Conservation (phyloP, 2,888 invertebrate species). For the Bellardia bayeri region DNA sequence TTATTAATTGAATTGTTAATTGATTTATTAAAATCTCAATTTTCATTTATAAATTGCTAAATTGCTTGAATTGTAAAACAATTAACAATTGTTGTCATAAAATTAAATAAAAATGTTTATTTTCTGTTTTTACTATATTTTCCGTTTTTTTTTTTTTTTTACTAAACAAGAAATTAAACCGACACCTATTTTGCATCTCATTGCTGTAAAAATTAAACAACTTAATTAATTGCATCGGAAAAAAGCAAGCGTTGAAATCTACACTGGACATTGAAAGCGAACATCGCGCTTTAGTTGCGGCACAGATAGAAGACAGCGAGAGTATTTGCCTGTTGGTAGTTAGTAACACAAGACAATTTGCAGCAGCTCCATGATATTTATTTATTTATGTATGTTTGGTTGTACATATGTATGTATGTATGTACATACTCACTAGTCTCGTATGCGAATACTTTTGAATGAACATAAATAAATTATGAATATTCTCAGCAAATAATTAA, state of each 20-base stretch:
- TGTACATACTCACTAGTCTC: not conserved
- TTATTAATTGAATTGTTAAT: not conserved
- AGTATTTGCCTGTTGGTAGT: conserved; percentile 25
- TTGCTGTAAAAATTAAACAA: conserved; percentile 60
- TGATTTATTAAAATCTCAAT: conserved; percentile 28
- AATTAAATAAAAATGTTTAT: conserved; percentile 59
- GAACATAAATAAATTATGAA: conserved; percentile 68
- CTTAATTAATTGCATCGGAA: conserved; percentile 71
- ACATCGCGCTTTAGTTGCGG: not conserved
- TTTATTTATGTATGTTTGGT: too few relatives aligned
- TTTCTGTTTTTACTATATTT: not conserved
- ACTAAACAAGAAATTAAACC: conserved; percentile 54
- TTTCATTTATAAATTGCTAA: conserved; percentile 3
- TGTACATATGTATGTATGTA: too few relatives aligned
- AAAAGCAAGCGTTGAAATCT: conserved; percentile 62
- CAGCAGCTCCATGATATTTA: not conserved
- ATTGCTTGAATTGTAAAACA: not conserved
- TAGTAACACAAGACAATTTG: conserved; percentile 52
- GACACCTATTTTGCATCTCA: conserved; percentile 72
- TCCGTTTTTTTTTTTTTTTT: conserved; percentile 11
- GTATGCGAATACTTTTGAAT: not conserved
- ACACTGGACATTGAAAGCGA: conserved; percentile 52
- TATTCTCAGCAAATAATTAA: conserved; percentile 72
- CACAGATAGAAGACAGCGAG: not conserved
- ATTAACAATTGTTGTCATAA: conserved; percentile 20